Evolutionary conservation across 2,888 invertebrate species (phyloP).

Genomic region (Pyralis farinalis): DNA sequence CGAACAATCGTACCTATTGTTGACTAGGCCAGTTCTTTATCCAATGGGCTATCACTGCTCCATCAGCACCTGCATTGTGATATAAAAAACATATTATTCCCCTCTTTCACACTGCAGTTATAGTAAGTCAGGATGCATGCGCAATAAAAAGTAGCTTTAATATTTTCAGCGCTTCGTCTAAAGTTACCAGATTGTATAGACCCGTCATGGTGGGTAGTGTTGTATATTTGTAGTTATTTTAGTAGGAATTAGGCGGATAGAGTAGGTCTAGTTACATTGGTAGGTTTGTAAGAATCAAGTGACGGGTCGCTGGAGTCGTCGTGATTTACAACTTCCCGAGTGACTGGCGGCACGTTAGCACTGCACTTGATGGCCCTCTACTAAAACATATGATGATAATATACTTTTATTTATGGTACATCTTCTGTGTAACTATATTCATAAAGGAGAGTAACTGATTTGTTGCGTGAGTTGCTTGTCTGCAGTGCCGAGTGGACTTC

Average conservation of each 20-base stretch:
- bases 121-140: slow-evolving; percentile 50
- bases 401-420: not conserved
- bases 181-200: slow-evolving; percentile 35
- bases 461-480: no score
- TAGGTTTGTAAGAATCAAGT: slow-evolving; percentile 39
- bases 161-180: slow-evolving; percentile 54
- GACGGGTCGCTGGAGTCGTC: slow-evolving; percentile 45
- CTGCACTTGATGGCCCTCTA: slow-evolving; percentile 41
- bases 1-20: no score
- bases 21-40: no score
- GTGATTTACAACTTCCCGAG: slow-evolving; percentile 75
- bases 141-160: slow-evolving; percentile 63
- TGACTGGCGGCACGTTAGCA: slow-evolving; percentile 41
- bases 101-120: no score
- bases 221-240: slow-evolving; percentile 16
- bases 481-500: no score
- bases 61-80: no score
- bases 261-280: slow-evolving; percentile 37
- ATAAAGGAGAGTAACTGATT: no score
- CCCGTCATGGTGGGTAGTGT: slow-evolving; percentile 16
- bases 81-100: no score
- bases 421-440: slow-evolving; percentile 5
- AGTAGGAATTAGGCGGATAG: slow-evolving; percentile 14
- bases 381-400: slow-evolving; percentile 8
- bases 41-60: no score